Evolutionary conservation across 2,888 invertebrate species (phyloP).

Genomic region (Tenthredo distinguenda): DNA sequence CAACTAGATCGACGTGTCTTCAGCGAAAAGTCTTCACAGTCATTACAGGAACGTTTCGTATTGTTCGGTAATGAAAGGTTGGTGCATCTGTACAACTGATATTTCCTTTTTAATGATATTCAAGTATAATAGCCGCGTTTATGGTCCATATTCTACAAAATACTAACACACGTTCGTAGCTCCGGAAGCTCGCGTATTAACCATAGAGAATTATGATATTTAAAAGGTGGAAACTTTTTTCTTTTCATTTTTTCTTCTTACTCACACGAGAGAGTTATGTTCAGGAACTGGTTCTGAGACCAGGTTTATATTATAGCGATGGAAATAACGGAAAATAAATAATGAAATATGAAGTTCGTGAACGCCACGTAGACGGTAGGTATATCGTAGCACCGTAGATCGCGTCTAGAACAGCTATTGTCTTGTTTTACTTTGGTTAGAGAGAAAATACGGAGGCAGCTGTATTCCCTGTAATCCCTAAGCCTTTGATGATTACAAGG

Average conservation of each 20-base stretch:
- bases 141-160: background rate
- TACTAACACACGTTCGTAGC: background rate
- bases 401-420: background rate
- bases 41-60: background rate
- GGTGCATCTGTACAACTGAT: background rate
- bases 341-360: background rate
- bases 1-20: background rate
- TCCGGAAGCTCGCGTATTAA: background rate
- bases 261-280: background rate
- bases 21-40: background rate
- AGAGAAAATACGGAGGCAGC: background rate
- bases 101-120: background rate
- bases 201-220: constrained; percentile 35
- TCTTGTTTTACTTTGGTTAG: constrained; percentile 6
- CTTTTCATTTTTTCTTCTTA: background rate
- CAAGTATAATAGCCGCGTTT: background rate
- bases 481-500: constrained; percentile 25
- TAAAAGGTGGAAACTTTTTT: constrained; percentile 7
- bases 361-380: background rate
- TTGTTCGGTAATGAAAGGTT: background rate
- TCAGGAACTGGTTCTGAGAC: constrained; percentile 24
- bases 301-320: background rate
- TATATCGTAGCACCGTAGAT: background rate
- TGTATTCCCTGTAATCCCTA: background rate
- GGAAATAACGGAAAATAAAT: background rate